Evolutionary conservation across 1,140 invertebrate genomes (phyloP).

Genomic region (fruit fly (Drosophila melanogaster)): Release_6_plus_ISO1_MT NT_033779.5:18384001-18384500

Average conservation of each 20-base stretch:
- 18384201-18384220: too few relatives aligned
- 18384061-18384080: conserved; percentile 87
- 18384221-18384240: too few relatives aligned
- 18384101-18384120: conserved; percentile 88
- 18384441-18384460: conserved; percentile 84
- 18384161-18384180: conserved; percentile 68
- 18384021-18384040: conserved; percentile 81
- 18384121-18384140: conserved; percentile 85
- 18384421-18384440: too few relatives aligned
- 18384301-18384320: too few relatives aligned
- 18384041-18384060: conserved; percentile 87
- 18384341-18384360: too few relatives aligned
- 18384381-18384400: too few relatives aligned
- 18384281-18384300: too few relatives aligned
- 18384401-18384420: too few relatives aligned
- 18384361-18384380: too few relatives aligned
- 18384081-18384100: conserved; percentile 88
- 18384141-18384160: conserved; percentile 72
- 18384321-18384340: too few relatives aligned
- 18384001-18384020: conserved; percentile 85
- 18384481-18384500: conserved; percentile 88
- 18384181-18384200: conserved; percentile 49
- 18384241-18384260: too few relatives aligned
- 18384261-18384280: too few relatives aligned
- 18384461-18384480: conserved; percentile 86